Evolutionary conservation across 2,888 invertebrate species (phyloP).

Genomic region (Drosophila neutralis): DNA sequence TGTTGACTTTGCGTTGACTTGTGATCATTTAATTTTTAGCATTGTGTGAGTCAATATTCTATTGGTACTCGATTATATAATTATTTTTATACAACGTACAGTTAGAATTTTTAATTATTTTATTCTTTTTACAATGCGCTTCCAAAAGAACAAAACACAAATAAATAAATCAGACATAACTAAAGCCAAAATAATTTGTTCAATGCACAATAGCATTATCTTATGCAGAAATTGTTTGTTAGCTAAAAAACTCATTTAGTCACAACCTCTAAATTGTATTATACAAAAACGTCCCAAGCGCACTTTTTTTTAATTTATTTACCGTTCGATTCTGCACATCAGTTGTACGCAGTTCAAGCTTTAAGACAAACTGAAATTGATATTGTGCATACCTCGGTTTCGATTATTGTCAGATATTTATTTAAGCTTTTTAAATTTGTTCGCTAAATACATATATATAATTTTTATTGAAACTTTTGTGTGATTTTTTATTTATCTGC

Average conservation of each 20-base stretch:
- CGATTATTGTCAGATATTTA: constrained; percentile 39
- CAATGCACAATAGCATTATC: constrained; percentile 58
- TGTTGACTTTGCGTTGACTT: constrained; percentile 59
- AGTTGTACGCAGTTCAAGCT: constrained; percentile 62
- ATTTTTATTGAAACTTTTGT: constrained; percentile 41
- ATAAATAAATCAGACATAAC: constrained; percentile 7
- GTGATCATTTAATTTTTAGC: constrained; percentile 67
- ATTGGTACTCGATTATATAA: constrained; percentile 16
- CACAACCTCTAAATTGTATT: constrained; percentile 66
- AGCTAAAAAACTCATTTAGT: constrained; percentile 19
- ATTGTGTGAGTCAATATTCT: constrained; percentile 43
- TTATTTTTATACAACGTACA: constrained; percentile 18
- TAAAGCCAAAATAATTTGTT: constrained; percentile 41
- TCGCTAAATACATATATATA: constrained; percentile 47
- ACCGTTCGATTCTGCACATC: constrained; percentile 29
- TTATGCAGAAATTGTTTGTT: constrained; percentile 21
- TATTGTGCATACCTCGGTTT: constrained; percentile 29
- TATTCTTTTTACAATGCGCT: constrained; percentile 52
- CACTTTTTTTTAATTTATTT: constrained; percentile 45
- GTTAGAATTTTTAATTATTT: constrained; percentile 19
- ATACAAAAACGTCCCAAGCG: constrained; percentile 63
- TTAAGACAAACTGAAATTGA: constrained; percentile 59
- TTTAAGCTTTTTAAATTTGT: constrained; percentile 46
- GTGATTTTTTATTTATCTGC: constrained; percentile 19
- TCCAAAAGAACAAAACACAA: constrained; percentile 42